A percentile compares a stretch with the other conserved stretches of the same genome.
Conservation (phyloP, 2,888 invertebrate genomes). For the Andrena bicolor region DNA sequence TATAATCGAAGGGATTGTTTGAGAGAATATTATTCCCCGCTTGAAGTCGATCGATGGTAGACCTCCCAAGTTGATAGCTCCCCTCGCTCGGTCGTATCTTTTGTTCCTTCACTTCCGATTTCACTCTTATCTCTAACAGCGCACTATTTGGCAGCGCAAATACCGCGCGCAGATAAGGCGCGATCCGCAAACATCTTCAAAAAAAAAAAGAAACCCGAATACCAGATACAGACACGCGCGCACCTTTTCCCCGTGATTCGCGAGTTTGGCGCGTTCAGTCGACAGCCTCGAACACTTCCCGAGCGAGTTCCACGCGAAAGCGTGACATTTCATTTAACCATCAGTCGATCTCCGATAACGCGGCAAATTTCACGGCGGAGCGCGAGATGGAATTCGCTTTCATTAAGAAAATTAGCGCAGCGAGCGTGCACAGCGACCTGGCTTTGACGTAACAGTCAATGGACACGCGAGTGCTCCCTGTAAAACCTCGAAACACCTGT, state of each 20-base stretch:
- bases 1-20: too few species aligned
- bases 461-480: background rate
- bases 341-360: constrained; percentile 17
- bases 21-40: too few species aligned
- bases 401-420: background rate
- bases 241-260: background rate
- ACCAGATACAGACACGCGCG: background rate
- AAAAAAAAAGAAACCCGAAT: background rate
- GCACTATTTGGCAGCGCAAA: constrained; percentile 9
- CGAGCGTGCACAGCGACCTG: background rate
- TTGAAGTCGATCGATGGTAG: too few species aligned
- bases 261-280: background rate
- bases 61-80: background rate
- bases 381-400: constrained; percentile 3
- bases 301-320: background rate
- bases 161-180: background rate
- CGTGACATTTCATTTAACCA: background rate
- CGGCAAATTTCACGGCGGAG: constrained; percentile 11
- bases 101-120: background rate
- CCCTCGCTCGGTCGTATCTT: background rate
- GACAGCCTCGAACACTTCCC: background rate
- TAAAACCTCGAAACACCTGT: constrained; percentile 2
- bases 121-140: background rate
- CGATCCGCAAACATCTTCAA: background rate
- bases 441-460: constrained; percentile 6